Base-by-base conservation (phyloP, 2,113 vertebrate genomes). In the Upupa epops region DNA sequence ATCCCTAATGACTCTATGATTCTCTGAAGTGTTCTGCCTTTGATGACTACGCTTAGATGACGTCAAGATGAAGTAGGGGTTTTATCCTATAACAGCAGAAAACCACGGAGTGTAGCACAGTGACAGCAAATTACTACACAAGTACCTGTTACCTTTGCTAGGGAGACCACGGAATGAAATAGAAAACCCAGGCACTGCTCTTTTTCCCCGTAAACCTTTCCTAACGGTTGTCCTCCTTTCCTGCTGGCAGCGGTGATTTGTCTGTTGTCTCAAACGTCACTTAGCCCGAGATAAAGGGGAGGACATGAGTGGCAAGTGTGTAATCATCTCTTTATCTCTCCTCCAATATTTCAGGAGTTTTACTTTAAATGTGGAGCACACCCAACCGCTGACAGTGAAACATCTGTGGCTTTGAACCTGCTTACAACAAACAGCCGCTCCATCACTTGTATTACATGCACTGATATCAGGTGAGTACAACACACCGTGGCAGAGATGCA, bases 311-410 rank as follows among this genome's bases (percentile, higher is more conserved):
- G 12, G 59, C 83, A 34, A 36, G 51, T 89, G 29, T 78, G 36
- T 96, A 81, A 97, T 91, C 61, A 29, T 83, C 25, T 83, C 86
- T 91, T 96, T 97, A 95, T 91, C 88, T 95, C 78, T 97, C 42
- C 69, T 95, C 96, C 86, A 71, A 87, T 93, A 79, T 96, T 97
- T 65, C 96, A 98, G 98, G 98, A 98, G 83, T 98, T 98, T 95
- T 98, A 98, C 96, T 98, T 98, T 91, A 98, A 98, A 97, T 98
- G 98, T 96, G 98, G 97, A 82, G 96, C 97, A 77, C 98, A 98
- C 90, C 98, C 98, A 54, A 98, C 98, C 9, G 66, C 96, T 88
- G 98, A 98, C 93, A 95, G 96, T 84, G 98, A 98, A 78, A 98
- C 98, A 10, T 98, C 98, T 26, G 98, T 98, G 54, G 97, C 97